Evolutionary conservation across 2,113 vertebrate genomes (phyloP), one percentile per base, ranked within the genome.

Genomic region (Todiramphus saurophagus): DNA sequence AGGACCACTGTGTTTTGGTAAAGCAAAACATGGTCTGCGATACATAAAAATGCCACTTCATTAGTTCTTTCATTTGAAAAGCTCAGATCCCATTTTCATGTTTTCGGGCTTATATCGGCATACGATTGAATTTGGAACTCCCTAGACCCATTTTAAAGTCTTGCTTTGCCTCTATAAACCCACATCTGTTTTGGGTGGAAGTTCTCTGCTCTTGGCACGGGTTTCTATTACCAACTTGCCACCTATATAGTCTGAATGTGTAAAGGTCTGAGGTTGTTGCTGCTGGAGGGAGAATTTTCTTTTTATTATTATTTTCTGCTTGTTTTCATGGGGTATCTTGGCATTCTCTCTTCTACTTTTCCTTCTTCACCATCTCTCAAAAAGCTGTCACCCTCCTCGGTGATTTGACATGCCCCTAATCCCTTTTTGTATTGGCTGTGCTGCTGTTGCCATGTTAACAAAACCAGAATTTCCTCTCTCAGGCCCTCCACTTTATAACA

Each of bases 151-250:
- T 86, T 88, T 70, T 55, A 80, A 70, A 89, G 35, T 41, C 24
- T 92, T 83, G 31, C 53, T 93, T 87, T 67, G 74, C 96, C 62
- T 84, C 76, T 67, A 84, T 67, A 90, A 94, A 89, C 16, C 19
- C 83, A 69, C 79, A 95, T 87, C 87, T 96, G 85, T 25, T 94
- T 56, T 60, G 90, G 73, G 79, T 91, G 85, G 69, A 60, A 66
- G 16, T 83, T 77, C 70, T 43, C 75, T 58, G 75, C 35, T 62
- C 90, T 85, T 94, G 96, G 83, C 78, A 53, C 76, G 33, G 76
- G 62, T 14, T 92, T 94, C 43, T 33, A 4, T 70, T 64, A 82
- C 88, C 94, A 93, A 4, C 33, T 78, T 83, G 53, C 87, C 93
- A 82, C 82, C 95, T 87, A 28, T 75, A 66, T 23, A 77, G 30